Percentiles rank a stretch among this genome's conserved stretches.
Conservation (phyloP, 2,113 vertebrate species). For the Cinclus cinclus region DNA sequence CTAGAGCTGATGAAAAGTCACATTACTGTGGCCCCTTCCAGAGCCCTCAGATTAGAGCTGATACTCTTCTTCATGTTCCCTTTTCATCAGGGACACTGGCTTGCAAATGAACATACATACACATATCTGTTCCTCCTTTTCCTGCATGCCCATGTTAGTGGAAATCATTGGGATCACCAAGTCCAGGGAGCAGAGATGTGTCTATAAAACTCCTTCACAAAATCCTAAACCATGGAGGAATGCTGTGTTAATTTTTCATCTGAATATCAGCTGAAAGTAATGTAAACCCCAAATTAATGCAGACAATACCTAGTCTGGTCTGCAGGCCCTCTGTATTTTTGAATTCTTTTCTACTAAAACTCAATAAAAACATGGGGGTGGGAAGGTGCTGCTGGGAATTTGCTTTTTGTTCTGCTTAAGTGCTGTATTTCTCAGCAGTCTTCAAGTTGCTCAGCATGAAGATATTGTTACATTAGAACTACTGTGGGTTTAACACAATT, state of each 20-base stretch:
- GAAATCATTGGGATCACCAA: background rate
- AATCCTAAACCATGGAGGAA: conserved; percentile 18
- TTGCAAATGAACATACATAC: background rate
- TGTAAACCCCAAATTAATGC: conserved; percentile 63
- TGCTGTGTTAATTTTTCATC: conserved; percentile 47
- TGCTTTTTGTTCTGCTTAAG: conserved; percentile 73
- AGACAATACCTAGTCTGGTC: conserved; percentile 63
- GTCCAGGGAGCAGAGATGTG: background rate
- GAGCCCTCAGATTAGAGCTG: background rate
- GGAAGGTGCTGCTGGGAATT: conserved; percentile 69
- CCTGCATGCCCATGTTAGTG: background rate
- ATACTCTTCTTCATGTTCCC: background rate
- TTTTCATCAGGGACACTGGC: background rate
- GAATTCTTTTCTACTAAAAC: conserved; percentile 64
- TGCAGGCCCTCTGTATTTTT: conserved; percentile 58
- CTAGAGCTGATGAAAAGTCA: background rate
- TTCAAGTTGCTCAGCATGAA: conserved; percentile 71
- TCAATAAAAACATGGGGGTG: conserved; percentile 70
- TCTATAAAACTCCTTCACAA: background rate
- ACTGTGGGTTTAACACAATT: conserved; percentile 70
- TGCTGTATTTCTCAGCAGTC: conserved; percentile 70
- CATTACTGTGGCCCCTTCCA: background rate
- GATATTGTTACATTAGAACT: conserved; percentile 70
- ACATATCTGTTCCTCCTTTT: background rate
- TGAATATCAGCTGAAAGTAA: conserved; percentile 53